phyloP scores from a whole-genome alignment of 92 coral and sea anemone genomes.

The Zoanthus gigantus region DNA sequence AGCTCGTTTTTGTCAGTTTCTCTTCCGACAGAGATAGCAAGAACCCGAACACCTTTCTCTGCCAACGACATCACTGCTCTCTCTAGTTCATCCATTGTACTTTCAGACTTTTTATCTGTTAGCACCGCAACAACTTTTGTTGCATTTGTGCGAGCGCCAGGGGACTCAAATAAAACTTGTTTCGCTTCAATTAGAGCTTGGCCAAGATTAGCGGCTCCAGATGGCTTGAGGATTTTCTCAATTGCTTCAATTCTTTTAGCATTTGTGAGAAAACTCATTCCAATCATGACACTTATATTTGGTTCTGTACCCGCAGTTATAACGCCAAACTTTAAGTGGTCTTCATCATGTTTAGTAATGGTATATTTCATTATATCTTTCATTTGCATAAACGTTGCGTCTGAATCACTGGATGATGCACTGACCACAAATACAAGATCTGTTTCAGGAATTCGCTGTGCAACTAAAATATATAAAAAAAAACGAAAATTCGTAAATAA shows the following conservation, averaged over 20 bases:
- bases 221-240: constrained; percentile 16
- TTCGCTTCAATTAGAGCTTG: constrained; percentile 21
- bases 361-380: constrained; percentile 72
- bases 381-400: constrained; percentile 63
- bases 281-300: constrained; percentile 63
- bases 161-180: background rate
- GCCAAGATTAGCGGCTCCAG: constrained; percentile 27
- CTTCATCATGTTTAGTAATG: constrained; percentile 71
- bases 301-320: constrained; percentile 78
- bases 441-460: constrained; percentile 53
- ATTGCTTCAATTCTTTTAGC: constrained; percentile 8
- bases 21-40: constrained; percentile 32
- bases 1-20: constrained; percentile 19
- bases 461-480: background rate
- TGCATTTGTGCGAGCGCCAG: constrained; percentile 40
- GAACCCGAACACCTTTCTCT: constrained; percentile 37
- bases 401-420: constrained; percentile 68
- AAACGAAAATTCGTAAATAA: background rate
- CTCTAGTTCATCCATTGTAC: background rate
- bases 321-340: constrained; percentile 75
- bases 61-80: constrained; percentile 6
- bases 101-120: constrained; percentile 28
- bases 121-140: constrained; percentile 29
- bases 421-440: constrained; percentile 87
- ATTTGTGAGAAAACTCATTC: constrained; percentile 60